phyloP scores from a whole-genome alignment of 2,113 vertebrate species.

The Micromys minutus region DNA sequence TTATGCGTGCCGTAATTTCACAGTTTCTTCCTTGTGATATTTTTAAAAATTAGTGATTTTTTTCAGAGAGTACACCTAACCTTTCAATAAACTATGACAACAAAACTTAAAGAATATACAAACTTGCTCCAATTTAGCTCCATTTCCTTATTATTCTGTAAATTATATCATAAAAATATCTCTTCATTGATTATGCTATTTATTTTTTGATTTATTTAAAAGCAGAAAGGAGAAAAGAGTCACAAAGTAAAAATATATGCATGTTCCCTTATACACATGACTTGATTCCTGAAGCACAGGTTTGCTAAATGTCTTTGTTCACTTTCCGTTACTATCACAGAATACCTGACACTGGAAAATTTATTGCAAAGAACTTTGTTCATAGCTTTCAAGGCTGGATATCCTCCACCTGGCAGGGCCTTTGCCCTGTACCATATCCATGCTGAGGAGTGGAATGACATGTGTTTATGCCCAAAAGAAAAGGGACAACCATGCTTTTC shows the following conservation, averaged over 20 bases:
- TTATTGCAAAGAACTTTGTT: background rate
- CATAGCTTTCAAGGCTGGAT: background rate
- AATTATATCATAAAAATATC: background rate
- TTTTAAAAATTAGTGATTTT: background rate
- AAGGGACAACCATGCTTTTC: background rate
- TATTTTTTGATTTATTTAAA: background rate
- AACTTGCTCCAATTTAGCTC: background rate
- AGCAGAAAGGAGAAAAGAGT: background rate
- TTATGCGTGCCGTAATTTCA: background rate
- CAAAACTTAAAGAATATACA: background rate
- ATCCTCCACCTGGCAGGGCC: too few relatives aligned
- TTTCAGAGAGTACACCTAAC: background rate
- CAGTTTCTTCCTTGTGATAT: background rate
- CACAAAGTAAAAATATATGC: background rate
- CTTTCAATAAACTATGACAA: background rate
- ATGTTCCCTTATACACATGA: background rate
- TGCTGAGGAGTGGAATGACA: background rate
- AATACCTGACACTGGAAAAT: background rate
- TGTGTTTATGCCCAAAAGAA: too few relatives aligned
- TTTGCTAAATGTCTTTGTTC: background rate
- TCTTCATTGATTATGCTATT: background rate
- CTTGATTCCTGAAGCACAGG: background rate
- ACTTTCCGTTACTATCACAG: background rate
- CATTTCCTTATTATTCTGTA: background rate
- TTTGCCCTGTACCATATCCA: background rate